Conservation (phyloP, 2,797 vertebrate species). For the Poliocrania exsul region DNA sequence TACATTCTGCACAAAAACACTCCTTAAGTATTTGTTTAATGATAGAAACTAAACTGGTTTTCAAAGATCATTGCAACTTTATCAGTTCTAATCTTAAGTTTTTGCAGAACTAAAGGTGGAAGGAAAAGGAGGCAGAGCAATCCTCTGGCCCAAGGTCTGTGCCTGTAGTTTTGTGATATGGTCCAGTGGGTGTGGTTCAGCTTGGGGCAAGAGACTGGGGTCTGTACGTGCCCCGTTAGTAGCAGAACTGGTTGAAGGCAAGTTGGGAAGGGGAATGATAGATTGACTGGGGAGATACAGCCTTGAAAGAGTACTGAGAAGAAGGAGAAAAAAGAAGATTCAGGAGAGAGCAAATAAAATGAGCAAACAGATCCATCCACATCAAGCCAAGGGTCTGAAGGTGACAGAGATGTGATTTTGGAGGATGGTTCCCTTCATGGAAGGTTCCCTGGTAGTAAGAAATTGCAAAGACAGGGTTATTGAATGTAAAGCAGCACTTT, state of each 20-base stretch:
- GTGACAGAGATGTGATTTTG: accelerated
- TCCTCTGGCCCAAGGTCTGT: not conserved
- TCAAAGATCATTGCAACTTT: not conserved
- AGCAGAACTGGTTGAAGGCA: not conserved
- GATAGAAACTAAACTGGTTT: not conserved
- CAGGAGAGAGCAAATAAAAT: not conserved
- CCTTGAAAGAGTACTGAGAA: not conserved
- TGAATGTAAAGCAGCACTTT: not conserved
- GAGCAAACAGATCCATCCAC: not conserved
- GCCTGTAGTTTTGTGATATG: not conserved
- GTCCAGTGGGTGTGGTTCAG: not conserved
- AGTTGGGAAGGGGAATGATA: not conserved
- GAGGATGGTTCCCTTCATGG: not conserved
- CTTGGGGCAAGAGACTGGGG: not conserved
- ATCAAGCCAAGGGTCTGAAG: not conserved
- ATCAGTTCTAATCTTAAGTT: not conserved
- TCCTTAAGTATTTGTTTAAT: not conserved
- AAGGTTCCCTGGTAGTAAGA: not conserved
- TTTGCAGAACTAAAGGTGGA: not conserved
- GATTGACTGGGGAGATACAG: not conserved
- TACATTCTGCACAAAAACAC: not conserved
- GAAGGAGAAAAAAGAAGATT: not conserved
- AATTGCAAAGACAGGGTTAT: not conserved
- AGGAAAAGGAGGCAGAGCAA: not conserved
- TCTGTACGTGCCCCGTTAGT: accelerated